A percentile compares a stretch with the other conserved stretches of the same genome.
These are phyloP conservation scores for Hemibagrus wyckioides DNA, from an alignment of 2,113 vertebrate genomes.

Conservation along the genomic window DNA sequence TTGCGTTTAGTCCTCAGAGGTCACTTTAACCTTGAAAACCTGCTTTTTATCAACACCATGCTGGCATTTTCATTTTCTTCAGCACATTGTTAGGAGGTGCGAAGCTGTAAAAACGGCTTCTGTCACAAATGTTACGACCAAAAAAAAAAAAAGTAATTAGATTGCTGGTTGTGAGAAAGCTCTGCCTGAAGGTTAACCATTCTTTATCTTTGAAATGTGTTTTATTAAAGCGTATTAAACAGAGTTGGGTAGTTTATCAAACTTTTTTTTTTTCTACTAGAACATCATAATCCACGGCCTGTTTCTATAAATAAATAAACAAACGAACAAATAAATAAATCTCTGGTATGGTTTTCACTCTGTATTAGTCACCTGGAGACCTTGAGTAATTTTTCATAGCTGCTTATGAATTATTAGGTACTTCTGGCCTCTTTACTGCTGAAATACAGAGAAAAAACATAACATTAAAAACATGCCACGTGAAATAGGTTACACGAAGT, in stretches of 20 bases:
- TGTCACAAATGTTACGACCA: constrained; percentile 47
- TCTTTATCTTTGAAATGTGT: constrained; percentile 38
- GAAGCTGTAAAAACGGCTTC: constrained; percentile 37
- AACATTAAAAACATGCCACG: not conserved
- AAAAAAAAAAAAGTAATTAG: constrained; percentile 43
- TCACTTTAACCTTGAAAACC: constrained; percentile 68
- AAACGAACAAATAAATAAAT: not conserved
- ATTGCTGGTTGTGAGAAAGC: constrained; percentile 29
- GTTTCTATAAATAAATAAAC: constrained; percentile 1
- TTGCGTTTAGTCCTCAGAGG: constrained; percentile 58
- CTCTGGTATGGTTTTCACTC: constrained; percentile 43
- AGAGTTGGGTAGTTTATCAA: constrained; percentile 40
- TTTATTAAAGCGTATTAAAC: constrained; percentile 41
- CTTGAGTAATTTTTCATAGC: constrained; percentile 59
- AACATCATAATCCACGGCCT: constrained; percentile 15
- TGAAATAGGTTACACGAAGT: not conserved
- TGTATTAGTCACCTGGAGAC: constrained; percentile 39
- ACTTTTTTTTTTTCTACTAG: constrained; percentile 37
- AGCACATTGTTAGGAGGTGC: constrained; percentile 1
- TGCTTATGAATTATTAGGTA: constrained; percentile 53
- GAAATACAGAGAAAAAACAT: constrained; percentile 50
- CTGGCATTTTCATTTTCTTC: constrained; percentile 56
- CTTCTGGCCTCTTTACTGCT: constrained; percentile 50
- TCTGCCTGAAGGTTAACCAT: constrained; percentile 57
- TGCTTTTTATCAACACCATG: constrained; percentile 57